Evolutionary conservation across 2,113 vertebrate genomes (phyloP), one percentile per base, ranked within the genome.

Genomic region (Toxostoma redivivum): DNA sequence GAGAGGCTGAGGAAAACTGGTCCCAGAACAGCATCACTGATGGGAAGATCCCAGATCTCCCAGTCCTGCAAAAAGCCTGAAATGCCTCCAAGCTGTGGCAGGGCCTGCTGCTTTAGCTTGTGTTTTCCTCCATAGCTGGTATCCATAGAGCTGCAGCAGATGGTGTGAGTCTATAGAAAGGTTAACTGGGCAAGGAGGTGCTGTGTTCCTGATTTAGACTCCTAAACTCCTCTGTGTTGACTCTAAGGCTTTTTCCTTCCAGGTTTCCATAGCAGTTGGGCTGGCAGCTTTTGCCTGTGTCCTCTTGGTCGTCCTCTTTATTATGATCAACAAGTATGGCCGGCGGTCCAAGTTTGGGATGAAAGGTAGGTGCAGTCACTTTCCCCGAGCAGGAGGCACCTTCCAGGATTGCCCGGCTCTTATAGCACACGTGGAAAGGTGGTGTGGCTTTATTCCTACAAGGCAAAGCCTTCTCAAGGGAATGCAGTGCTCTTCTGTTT

Each of bases 271-370:
- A 56, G 99, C 99, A 0, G 99, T 99, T 38, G 99, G 99, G 48
- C 98, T 99, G 69, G 99, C 99, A 24, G 99, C 99, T 51, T 99
- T 99, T 64, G 99, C 99, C 72, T 99, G 99, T n/a, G 98, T 99
- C 89, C 98, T 99, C 73, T 97, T 99, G 94, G 98, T 99, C 74
- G 98, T 99, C 84, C 98, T 99, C 82, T 99, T 99, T 86, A 98
- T 99, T 92, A 98, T 99, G 97, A 99, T 99, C 98, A 99, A 99
- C 98, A 99, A 99, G 96, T 99, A 99, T 11, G 99, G 99, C 78
- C 98, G 99, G 10, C 98, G 99, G 77, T 99, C 99, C 96, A 99
- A 99, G 96, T 99, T 99, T 91, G 99, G 99, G 82, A 99, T 99
- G 99, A 99, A 99, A 99, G 99, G 99, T 99, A 98, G 97, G 90